phyloP scores from a whole-genome alignment of 2,888 invertebrate genomes.

The Agriotes lineatus region DNA sequence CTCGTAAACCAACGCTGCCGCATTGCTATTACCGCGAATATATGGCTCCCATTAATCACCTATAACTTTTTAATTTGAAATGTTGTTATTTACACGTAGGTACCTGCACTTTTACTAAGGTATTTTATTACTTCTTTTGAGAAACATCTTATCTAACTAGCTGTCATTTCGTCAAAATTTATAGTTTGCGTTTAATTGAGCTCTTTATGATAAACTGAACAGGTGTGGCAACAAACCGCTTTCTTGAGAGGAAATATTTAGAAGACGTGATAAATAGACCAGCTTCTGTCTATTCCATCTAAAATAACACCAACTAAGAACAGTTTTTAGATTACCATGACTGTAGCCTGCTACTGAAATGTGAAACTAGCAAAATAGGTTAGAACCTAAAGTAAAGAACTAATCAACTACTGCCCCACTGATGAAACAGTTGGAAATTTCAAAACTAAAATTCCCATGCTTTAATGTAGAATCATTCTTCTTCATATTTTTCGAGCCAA shows the following conservation, averaged over 20 bases:
- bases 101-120: conserved; percentile 20
- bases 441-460: too few relatives aligned
- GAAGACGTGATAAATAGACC: not conserved
- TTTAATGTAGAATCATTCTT: too few relatives aligned
- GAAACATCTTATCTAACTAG: conserved; percentile 1
- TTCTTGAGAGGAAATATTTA: not conserved
- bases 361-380: too few relatives aligned
- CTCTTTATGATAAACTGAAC: conserved; percentile 14
- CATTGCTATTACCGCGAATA: conserved; percentile 54
- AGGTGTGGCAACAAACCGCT: conserved; percentile 3
- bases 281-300: too few relatives aligned
- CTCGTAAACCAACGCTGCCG: conserved; percentile 54
- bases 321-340: too few relatives aligned
- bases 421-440: too few relatives aligned
- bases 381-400: too few relatives aligned
- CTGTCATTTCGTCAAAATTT: conserved; percentile 18
- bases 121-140: conserved; percentile 25
- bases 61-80: conserved; percentile 51
- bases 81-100: conserved; percentile 36
- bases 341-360: too few relatives aligned
- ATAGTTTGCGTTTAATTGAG: conserved; percentile 18
- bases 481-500: too few relatives aligned
- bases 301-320: too few relatives aligned
- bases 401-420: too few relatives aligned
- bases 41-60: conserved; percentile 54